Percentiles rank a stretch among this genome's conserved stretches.
These are phyloP conservation scores for Pristionchus entomophagus DNA, from an alignment of 2,888 invertebrate species.

Conservation along the genomic window DNA sequence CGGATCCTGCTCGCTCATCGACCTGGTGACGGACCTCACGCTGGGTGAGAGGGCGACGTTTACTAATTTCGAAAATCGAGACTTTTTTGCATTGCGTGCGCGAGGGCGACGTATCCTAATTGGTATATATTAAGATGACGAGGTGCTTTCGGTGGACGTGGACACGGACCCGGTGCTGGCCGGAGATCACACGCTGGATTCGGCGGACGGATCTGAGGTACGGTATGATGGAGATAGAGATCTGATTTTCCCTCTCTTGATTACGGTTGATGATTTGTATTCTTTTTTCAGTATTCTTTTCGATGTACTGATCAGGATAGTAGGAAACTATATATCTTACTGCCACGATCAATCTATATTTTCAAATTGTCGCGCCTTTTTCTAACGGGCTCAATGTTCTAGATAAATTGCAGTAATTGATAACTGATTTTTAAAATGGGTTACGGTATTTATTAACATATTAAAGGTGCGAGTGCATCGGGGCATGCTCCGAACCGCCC, in stretches of 20 bases:
- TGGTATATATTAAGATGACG: constrained; percentile 59
- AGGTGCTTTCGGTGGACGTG: constrained; percentile 71
- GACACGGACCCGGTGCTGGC: constrained; percentile 69
- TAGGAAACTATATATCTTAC: too few species aligned
- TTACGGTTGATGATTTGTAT: not conserved
- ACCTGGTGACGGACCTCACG: constrained; percentile 81
- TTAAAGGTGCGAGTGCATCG: constrained; percentile 83
- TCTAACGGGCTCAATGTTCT: too few species aligned
- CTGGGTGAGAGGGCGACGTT: constrained; percentile 52
- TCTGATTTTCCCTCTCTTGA: not conserved
- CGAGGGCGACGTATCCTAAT: not conserved
- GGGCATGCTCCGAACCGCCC: constrained; percentile 89
- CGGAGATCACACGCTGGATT: constrained; percentile 51
- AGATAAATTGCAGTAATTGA: too few species aligned
- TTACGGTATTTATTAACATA: constrained; percentile 42
- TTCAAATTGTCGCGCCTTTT: too few species aligned
- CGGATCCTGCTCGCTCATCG: constrained; percentile 88
- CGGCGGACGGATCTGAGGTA: constrained; percentile 47
- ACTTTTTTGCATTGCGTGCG: constrained; percentile 27
- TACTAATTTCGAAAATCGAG: not conserved
- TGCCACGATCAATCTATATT: too few species aligned
- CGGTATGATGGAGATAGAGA: not conserved
- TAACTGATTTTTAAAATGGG: not conserved
- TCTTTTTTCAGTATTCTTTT: not conserved
- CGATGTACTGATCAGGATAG: too few species aligned